These are phyloP conservation scores for Drosophila varians DNA, from an alignment of 1,140 invertebrate genomes.

Conservation along the genomic window DNA sequence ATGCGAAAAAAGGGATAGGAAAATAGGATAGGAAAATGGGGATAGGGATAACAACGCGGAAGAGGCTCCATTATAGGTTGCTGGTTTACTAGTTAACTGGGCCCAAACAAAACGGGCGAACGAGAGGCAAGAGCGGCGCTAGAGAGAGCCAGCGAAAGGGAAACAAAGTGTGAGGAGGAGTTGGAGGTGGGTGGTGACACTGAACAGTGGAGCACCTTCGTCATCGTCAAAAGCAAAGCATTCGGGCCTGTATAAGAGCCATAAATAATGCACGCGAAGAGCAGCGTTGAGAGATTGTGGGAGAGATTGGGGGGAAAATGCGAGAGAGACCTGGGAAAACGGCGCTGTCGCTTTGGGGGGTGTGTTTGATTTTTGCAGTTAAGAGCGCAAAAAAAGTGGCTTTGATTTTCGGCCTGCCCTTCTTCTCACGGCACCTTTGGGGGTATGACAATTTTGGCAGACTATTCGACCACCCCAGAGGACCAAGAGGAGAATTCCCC, in stretches of 20 bases:
- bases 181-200: slow-evolving; percentile 42
- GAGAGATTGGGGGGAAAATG: slow-evolving; percentile 5
- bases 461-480: slow-evolving; percentile 25
- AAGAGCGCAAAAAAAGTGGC: slow-evolving; percentile 66
- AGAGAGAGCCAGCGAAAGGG: slow-evolving; percentile 2
- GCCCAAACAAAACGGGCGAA: slow-evolving; percentile 28
- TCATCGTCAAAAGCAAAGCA: slow-evolving; percentile 29
- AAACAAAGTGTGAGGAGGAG: neutral
- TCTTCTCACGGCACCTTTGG: slow-evolving; percentile 5
- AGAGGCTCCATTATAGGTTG: slow-evolving; percentile 69
- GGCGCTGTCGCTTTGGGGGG: slow-evolving; percentile 22
- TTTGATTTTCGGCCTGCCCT: slow-evolving; percentile 54
- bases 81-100: slow-evolving; percentile 67
- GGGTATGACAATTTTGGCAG: slow-evolving; percentile 32
- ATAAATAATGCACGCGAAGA: slow-evolving; percentile 60
- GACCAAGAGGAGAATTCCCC: slow-evolving; percentile 24
- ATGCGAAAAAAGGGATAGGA: slow-evolving; percentile 28
- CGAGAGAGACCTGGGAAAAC: neutral
- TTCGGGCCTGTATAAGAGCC: slow-evolving; percentile 55
- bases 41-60: slow-evolving; percentile 53
- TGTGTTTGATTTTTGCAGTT: slow-evolving; percentile 75
- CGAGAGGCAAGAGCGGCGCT: neutral
- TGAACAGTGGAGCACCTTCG: slow-evolving; percentile 53
- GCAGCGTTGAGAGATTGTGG: slow-evolving; percentile 14
- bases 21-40: slow-evolving; percentile 1